A percentile compares a stretch with the other conserved stretches of the same genome.
Evolutionary conservation across 2,888 invertebrate species (phyloP).

Genomic region (Apamea anceps): DNA sequence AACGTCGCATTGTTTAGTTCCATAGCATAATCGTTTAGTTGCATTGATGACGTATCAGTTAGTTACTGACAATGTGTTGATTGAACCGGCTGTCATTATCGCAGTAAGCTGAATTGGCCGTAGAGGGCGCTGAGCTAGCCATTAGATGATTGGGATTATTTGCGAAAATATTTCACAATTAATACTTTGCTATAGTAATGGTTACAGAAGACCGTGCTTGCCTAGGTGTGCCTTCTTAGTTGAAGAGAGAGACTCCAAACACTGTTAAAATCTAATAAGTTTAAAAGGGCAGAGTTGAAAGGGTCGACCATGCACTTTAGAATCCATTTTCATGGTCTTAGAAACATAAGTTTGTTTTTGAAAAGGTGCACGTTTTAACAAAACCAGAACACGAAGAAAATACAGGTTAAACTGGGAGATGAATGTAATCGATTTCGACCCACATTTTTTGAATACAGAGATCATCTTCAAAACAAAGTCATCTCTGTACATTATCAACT

Average conservation of each 20-base stretch:
- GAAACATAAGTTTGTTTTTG: not conserved
- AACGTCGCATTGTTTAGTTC: slow-evolving; percentile 62
- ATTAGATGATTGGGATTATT: not conserved
- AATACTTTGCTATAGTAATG: not conserved
- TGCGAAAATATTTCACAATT: not conserved
- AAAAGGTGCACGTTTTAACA: not conserved
- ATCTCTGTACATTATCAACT: not conserved
- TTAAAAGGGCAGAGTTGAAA: not conserved
- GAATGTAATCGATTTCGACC: not conserved
- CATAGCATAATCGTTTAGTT: slow-evolving; percentile 20
- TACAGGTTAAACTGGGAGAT: not conserved
- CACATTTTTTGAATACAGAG: not conserved
- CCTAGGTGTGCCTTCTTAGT: not conserved
- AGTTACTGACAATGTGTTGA: slow-evolving; percentile 46
- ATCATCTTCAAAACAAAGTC: slow-evolving; percentile 18
- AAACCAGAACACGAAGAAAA: not conserved
- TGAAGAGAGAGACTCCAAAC: not conserved
- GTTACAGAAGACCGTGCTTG: not conserved
- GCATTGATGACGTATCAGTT: slow-evolving; percentile 30
- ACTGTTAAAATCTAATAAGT: not conserved
- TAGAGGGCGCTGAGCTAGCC: slow-evolving; percentile 3
- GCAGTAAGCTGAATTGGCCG: not conserved
- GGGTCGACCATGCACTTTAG: not conserved
- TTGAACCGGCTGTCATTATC: slow-evolving; percentile 35
- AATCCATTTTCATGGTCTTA: not conserved